Percentiles rank a stretch among this genome's conserved stretches.
Evolutionary conservation across 1,140 invertebrate genomes (phyloP).

Genomic region (Oedothorax gibbosus): DNA sequence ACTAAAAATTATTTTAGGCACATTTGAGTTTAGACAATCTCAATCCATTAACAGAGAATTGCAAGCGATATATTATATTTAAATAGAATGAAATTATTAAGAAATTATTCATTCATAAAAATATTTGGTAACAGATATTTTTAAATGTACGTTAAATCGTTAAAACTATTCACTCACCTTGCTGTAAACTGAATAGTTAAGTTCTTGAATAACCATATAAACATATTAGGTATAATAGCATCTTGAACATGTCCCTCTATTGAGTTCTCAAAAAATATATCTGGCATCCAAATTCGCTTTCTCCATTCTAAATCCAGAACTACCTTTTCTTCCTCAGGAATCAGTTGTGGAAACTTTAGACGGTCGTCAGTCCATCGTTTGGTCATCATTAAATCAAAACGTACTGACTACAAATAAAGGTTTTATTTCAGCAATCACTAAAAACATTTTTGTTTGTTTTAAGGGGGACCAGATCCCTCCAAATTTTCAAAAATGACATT

Average conservation of each 20-base stretch:
- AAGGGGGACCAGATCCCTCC: too few relatives aligned
- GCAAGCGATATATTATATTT: too few relatives aligned
- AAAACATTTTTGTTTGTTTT: too few relatives aligned
- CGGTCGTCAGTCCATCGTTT: constrained; percentile 47
- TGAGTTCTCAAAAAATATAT: constrained; percentile 57
- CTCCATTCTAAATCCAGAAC: constrained; percentile 52
- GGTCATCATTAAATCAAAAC: constrained; percentile 54
- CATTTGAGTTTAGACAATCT: too few relatives aligned
- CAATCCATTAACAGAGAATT: too few relatives aligned
- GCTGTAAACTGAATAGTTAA: constrained; percentile 55
- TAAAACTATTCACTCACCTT: constrained; percentile 22
- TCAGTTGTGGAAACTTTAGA: constrained; percentile 8
- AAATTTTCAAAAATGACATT: too few relatives aligned
- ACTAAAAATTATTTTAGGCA: too few relatives aligned
- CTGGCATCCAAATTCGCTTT: constrained; percentile 51
- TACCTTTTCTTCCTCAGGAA: constrained; percentile 23
- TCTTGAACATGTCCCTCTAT: constrained; percentile 56
- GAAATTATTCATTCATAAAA: too few relatives aligned
- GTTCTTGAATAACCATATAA: constrained; percentile 48
- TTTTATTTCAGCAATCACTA: too few relatives aligned
- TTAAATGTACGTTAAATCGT: too few relatives aligned
- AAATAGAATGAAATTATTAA: too few relatives aligned
- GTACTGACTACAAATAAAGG: constrained; percentile 33
- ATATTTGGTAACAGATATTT: too few relatives aligned
- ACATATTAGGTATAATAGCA: constrained; percentile 56